Percentiles rank a stretch among this genome's conserved stretches.
Conservation (phyloP, 2,888 invertebrate genomes). For the Pristionchus japonicus region DNA sequence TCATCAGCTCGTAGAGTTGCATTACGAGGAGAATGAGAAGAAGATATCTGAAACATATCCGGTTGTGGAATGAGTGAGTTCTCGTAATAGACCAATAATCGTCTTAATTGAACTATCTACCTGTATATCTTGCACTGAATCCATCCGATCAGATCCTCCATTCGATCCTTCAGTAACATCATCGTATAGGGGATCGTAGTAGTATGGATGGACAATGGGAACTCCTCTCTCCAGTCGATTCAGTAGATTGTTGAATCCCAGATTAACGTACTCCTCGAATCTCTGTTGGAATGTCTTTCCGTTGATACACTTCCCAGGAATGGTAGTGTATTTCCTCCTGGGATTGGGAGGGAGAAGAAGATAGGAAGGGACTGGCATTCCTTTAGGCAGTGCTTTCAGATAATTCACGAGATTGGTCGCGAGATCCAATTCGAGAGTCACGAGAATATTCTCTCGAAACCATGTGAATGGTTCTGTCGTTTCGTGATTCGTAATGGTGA, state of each 20-base stretch:
- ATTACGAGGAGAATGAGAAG: no score
- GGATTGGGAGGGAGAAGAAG: not conserved
- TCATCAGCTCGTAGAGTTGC: no score
- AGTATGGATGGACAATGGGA: not conserved
- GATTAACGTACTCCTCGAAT: not conserved
- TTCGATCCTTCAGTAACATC: not conserved
- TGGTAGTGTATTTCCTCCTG: not conserved
- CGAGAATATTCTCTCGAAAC: not conserved
- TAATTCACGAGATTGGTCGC: not conserved
- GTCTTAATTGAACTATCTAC: no score
- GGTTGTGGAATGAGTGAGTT: no score
- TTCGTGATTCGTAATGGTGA: not conserved
- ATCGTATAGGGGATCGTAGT: not conserved
- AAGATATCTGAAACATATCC: no score
- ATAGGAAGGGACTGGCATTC: constrained; percentile 4
- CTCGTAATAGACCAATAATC: no score
- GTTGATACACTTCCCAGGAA: not conserved
- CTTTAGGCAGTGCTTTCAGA: not conserved
- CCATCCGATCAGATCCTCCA: no score
- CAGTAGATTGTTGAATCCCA: not conserved
- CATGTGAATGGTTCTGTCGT: not conserved
- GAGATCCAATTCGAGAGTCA: not conserved
- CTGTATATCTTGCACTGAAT: no score
- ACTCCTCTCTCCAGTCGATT: not conserved
- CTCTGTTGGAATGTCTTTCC: not conserved